phyloP scores from a whole-genome alignment of 2,113 vertebrate species.

The Oxyura jamaicensis region DNA sequence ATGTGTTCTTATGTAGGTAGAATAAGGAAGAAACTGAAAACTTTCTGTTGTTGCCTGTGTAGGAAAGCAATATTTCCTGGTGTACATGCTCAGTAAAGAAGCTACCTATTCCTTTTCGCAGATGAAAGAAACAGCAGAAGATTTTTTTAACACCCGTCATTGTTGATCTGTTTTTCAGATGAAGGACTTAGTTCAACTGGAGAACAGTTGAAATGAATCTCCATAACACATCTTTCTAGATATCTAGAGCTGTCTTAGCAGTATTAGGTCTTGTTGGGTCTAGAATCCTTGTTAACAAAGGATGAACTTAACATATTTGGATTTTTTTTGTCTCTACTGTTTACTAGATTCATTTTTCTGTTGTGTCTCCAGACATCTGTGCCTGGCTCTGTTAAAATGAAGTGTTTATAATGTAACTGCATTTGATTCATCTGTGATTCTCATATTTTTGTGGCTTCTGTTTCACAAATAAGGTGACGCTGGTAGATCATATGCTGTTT shows the following conservation, averaged over 20 bases:
- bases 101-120: background rate
- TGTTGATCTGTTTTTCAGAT: too few relatives aligned
- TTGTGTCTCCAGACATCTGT: background rate
- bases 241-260: background rate
- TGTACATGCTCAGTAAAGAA: background rate
- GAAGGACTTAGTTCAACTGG: too few relatives aligned
- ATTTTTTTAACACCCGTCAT: background rate
- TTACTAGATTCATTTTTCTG: background rate
- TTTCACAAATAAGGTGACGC: constrained; percentile 12
- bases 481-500: background rate
- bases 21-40: background rate
- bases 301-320: background rate
- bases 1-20: background rate
- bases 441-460: constrained; percentile 8
- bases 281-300: background rate
- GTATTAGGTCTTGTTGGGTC: background rate
- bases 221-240: background rate
- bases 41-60: background rate
- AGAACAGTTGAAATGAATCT: too few relatives aligned
- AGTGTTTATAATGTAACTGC: background rate
- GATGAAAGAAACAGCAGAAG: background rate
- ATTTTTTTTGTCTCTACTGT: constrained; percentile 7
- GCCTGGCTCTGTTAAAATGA: constrained; percentile 3
- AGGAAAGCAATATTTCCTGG: background rate
- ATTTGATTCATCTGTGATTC: background rate